phyloP scores from a whole-genome alignment of 2,797 vertebrate genomes.

The Danio albolineatus region DNA sequence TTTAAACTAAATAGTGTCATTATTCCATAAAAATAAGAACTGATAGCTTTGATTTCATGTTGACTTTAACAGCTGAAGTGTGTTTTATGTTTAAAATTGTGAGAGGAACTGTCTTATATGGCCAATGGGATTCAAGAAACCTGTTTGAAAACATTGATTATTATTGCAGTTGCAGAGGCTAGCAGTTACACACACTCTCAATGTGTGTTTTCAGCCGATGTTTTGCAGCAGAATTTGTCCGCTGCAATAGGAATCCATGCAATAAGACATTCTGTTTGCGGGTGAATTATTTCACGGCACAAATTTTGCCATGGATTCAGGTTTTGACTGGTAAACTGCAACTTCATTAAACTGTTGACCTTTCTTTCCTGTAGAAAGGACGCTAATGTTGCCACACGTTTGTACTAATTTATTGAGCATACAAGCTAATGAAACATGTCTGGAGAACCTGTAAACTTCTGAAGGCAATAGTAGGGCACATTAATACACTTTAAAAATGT shows the following conservation, averaged over 20 bases:
- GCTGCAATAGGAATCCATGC: not conserved
- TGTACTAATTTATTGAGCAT: slow-evolving; percentile 15
- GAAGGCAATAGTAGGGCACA: slow-evolving; percentile 54
- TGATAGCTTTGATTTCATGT: not conserved
- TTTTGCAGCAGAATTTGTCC: not conserved
- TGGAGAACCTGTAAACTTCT: slow-evolving; percentile 44
- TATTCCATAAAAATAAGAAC: slow-evolving; percentile 10
- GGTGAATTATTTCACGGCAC: not conserved
- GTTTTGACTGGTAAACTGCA: too few species aligned
- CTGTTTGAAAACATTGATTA: not conserved
- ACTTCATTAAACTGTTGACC: not conserved
- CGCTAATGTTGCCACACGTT: not conserved
- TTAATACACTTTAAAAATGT: not conserved
- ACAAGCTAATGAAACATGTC: slow-evolving; percentile 39
- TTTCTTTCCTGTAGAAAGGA: not conserved
- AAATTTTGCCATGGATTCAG: not conserved
- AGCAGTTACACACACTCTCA: not conserved
- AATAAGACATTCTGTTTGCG: not conserved
- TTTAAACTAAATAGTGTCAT: not conserved
- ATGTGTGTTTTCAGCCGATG: not conserved
- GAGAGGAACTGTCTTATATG: not conserved
- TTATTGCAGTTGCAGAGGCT: not conserved
- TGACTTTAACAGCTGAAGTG: not conserved
- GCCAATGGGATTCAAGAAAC: not conserved
- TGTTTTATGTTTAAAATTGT: not conserved